Conservation (phyloP, 1,140 invertebrate species). For the Lordiphosa mommai region DNA sequence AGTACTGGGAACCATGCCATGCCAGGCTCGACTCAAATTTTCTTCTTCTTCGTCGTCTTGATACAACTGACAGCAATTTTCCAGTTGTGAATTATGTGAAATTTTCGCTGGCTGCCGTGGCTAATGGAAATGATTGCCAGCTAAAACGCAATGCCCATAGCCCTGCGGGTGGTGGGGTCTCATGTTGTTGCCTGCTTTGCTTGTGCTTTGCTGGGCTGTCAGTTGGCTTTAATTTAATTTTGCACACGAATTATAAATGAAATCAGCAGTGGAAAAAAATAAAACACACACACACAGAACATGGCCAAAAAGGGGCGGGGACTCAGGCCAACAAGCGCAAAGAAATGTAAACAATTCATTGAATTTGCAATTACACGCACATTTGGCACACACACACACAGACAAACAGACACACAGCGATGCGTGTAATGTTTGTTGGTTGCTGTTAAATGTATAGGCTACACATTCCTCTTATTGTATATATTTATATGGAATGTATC, state of each 20-base stretch:
- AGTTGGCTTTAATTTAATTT: slow-evolving; percentile 78
- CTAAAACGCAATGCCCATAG: slow-evolving; percentile 61
- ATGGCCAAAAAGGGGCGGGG: slow-evolving; percentile 35
- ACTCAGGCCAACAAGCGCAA: slow-evolving; percentile 68
- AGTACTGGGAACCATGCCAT: slow-evolving; percentile 18
- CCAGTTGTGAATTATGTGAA: slow-evolving; percentile 77
- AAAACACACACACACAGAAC: slow-evolving; percentile 19
- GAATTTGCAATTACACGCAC: slow-evolving; percentile 79
- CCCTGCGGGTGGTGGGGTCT: slow-evolving; percentile 11
- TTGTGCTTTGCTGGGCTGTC: slow-evolving; percentile 42
- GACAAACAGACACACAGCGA: slow-evolving; percentile 17
- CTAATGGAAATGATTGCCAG: slow-evolving; percentile 77
- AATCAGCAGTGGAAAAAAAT: slow-evolving; percentile 48
- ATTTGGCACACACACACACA: slow-evolving; percentile 58
- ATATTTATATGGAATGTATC: slow-evolving; percentile 73
- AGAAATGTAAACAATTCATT: slow-evolving; percentile 79
- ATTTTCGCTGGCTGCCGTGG: slow-evolving; percentile 61
- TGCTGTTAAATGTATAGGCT: slow-evolving; percentile 30
- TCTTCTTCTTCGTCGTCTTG: slow-evolving; percentile 25
- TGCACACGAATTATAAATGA: slow-evolving; percentile 78
- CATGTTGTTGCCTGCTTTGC: slow-evolving; percentile 17
- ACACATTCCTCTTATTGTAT: slow-evolving; percentile 37
- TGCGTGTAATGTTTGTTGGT: slow-evolving; percentile 68
- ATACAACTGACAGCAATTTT: slow-evolving; percentile 70
- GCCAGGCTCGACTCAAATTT: slow-evolving; percentile 47